Conservation (phyloP, 2,797 vertebrate genomes). For the Falco novaeseelandiae region DNA sequence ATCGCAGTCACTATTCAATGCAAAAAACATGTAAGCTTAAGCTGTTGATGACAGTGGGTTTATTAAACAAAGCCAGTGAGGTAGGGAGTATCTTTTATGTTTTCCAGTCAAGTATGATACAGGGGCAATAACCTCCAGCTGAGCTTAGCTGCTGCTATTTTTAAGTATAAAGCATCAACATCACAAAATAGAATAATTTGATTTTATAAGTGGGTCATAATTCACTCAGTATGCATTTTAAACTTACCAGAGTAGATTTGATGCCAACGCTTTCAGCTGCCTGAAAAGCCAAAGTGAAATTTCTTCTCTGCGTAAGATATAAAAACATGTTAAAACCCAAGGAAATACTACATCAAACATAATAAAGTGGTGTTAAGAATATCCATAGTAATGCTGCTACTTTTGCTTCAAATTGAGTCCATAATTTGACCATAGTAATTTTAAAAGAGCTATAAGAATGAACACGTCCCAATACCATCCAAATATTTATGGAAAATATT, state of each 20-base stretch:
- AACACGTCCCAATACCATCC: not conserved
- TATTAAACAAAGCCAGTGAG: not conserved
- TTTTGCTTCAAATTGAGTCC: not conserved
- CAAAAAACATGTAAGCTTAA: not conserved
- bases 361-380: not conserved
- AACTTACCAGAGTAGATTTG: constrained; percentile 95
- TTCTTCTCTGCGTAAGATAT: constrained; percentile 85
- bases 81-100: not conserved
- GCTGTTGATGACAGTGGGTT: not conserved
- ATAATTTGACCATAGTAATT: not conserved
- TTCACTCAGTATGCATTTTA: not conserved
- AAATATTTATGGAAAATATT: not conserved
- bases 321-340: not conserved
- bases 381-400: not conserved
- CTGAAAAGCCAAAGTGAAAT: constrained; percentile 96
- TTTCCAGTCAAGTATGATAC: not conserved
- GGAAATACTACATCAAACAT: not conserved
- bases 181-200: not conserved
- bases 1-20: not conserved
- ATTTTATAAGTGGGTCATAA: not conserved
- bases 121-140: not conserved
- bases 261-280: constrained; percentile 97
- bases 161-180: not conserved
- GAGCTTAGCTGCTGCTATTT: constrained; percentile 13
- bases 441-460: not conserved